Conservation (phyloP, 2,113 vertebrate species). For the Cephalopterus ornatus region DNA sequence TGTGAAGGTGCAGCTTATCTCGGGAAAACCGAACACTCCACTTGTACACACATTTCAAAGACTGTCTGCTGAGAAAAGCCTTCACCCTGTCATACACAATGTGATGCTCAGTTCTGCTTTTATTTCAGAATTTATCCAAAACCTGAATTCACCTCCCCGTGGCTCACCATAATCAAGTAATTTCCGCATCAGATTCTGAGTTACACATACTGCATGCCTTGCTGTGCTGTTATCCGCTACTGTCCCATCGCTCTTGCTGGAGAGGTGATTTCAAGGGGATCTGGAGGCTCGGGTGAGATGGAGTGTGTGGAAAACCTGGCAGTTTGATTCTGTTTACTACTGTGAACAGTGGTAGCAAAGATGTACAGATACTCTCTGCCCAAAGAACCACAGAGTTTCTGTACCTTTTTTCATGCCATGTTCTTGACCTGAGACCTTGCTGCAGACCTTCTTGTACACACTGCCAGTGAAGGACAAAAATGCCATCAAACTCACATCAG, state of each 20-base stretch:
- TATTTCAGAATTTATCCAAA: not conserved
- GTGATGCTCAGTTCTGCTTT: not conserved
- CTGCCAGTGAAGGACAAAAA: not conserved
- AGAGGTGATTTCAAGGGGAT: not conserved
- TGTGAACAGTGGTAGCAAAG: not conserved
- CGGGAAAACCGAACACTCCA: not conserved
- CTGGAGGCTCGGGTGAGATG: rapidly evolving
- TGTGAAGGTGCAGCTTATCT: not conserved
- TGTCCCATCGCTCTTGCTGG: not conserved
- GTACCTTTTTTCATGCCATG: not conserved
- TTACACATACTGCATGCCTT: not conserved
- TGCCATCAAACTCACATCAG: not conserved
- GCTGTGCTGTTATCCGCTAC: not conserved
- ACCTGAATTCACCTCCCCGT: not conserved
- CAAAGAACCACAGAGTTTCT: not conserved
- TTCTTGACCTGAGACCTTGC: not conserved
- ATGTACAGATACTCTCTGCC: not conserved
- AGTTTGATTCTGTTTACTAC: not conserved
- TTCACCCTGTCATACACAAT: not conserved
- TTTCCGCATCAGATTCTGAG: not conserved
- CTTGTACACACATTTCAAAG: not conserved
- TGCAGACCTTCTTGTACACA: not conserved
- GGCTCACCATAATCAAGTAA: not conserved
- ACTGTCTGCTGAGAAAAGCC: not conserved
- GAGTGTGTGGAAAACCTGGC: not conserved